Evolutionary conservation across 2,888 invertebrate species (phyloP).

Genomic region (Hoplodrina ambigua): DNA sequence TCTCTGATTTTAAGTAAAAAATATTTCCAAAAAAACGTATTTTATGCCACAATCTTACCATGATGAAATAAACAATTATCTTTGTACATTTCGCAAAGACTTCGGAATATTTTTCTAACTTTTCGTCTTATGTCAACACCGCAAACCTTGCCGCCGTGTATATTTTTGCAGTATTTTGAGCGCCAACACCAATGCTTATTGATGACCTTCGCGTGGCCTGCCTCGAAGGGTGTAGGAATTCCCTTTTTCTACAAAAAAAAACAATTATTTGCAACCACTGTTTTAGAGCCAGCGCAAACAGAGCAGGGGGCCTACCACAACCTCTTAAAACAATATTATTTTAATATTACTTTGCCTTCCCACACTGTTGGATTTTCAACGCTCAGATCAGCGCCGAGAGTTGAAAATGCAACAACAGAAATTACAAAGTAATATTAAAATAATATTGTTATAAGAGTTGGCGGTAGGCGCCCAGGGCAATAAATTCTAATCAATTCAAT

Average conservation of each 20-base stretch:
- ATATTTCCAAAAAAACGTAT: not conserved
- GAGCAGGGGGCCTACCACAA: too few relatives aligned
- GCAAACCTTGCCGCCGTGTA: constrained; percentile 63
- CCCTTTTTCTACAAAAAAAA: not conserved
- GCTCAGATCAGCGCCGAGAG: too few relatives aligned
- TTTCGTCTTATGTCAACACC: constrained; percentile 69
- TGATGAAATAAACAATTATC: constrained; percentile 72
- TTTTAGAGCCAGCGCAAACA: not conserved
- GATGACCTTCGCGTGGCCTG: constrained; percentile 61
- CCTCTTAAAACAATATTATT: too few relatives aligned
- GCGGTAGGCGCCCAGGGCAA: too few relatives aligned
- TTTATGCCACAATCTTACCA: constrained; percentile 63
- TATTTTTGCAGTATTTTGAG: constrained; percentile 66
- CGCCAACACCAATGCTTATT: constrained; percentile 82
- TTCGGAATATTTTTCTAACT: constrained; percentile 62
- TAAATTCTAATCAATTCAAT: too few relatives aligned
- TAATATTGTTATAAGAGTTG: too few relatives aligned
- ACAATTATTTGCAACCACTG: not conserved
- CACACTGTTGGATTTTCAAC: too few relatives aligned
- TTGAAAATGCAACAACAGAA: too few relatives aligned
- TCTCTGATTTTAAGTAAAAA: too few relatives aligned
- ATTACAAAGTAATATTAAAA: too few relatives aligned
- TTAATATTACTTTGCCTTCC: too few relatives aligned
- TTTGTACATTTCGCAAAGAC: constrained; percentile 71
- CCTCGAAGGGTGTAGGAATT: constrained; percentile 25